Conservation (phyloP, 2,888 invertebrate genomes). For the Mactromeris polynyma region DNA sequence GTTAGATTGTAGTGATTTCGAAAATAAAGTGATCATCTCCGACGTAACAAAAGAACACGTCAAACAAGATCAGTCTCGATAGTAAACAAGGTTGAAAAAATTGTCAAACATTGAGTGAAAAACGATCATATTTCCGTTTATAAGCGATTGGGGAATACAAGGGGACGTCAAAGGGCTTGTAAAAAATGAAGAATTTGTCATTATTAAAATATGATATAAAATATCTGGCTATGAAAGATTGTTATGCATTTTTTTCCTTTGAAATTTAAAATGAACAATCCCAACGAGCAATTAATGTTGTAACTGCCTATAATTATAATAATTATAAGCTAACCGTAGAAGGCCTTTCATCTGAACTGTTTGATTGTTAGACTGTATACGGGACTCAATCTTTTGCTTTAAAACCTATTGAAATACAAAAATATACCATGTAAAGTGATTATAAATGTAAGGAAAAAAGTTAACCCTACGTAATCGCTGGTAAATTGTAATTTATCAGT, state of each 20-base stretch:
- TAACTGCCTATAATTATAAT: slow-evolving; percentile 51
- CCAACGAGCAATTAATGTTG: slow-evolving; percentile 46
- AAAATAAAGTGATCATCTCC: not conserved
- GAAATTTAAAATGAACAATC: slow-evolving; percentile 46
- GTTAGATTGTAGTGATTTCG: not conserved
- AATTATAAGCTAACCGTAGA: slow-evolving; percentile 35
- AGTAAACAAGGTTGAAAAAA: not conserved
- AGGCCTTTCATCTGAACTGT: slow-evolving; percentile 20
- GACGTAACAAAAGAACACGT: not conserved
- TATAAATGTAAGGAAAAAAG: not conserved
- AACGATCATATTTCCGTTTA: not conserved
- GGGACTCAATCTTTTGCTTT: not conserved
- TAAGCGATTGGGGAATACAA: not conserved
- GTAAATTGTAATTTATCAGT: not conserved
- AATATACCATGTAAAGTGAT: not conserved
- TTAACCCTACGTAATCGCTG: not conserved
- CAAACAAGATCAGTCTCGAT: not conserved
- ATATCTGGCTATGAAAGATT: slow-evolving; percentile 13
- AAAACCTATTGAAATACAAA: slow-evolving; percentile 12
- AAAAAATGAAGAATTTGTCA: not conserved
- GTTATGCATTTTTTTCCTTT: slow-evolving; percentile 33
- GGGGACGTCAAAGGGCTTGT: not conserved
- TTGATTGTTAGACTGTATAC: slow-evolving; percentile 22
- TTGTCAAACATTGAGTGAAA: not conserved
- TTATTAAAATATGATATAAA: slow-evolving; percentile 19